Conservation (phyloP, 2,888 invertebrate genomes). For the Ethmia dodecea region DNA sequence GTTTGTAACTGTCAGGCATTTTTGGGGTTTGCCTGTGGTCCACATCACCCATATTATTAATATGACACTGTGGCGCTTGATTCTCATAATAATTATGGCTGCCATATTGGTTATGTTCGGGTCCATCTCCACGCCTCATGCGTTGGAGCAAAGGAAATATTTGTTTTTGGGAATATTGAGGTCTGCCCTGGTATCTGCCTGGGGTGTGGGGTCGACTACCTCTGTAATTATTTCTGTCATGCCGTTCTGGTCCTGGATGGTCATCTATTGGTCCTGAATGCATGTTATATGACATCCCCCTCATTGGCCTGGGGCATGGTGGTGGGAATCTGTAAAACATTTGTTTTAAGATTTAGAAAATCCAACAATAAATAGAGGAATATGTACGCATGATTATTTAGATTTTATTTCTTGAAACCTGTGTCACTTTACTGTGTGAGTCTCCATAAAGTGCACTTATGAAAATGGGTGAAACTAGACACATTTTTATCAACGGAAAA, state of each 20-base stretch:
- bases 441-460: too few relatives aligned
- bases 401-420: too few relatives aligned
- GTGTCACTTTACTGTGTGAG: too few relatives aligned
- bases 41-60: constrained; percentile 59
- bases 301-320: constrained; percentile 33
- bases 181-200: constrained; percentile 32
- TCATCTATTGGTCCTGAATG: constrained; percentile 26
- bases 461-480: too few relatives aligned
- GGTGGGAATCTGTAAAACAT: constrained; percentile 56
- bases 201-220: constrained; percentile 18
- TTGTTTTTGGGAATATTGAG: constrained; percentile 28
- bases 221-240: constrained; percentile 42
- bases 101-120: constrained; percentile 21
- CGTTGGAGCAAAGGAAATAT: constrained; percentile 27
- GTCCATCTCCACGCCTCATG: constrained; percentile 26
- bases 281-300: constrained; percentile 26
- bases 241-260: constrained; percentile 26
- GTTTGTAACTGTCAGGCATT: constrained; percentile 24
- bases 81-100: constrained; percentile 28
- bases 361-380: too few relatives aligned
- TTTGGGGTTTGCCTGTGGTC: constrained; percentile 40
- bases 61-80: constrained; percentile 21
- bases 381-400: too few relatives aligned
- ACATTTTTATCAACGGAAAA: too few relatives aligned
- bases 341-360: too few relatives aligned